These are phyloP conservation scores for Periphyllus acericola DNA, from an alignment of 2,888 invertebrate genomes.

Conservation along the genomic window DNA sequence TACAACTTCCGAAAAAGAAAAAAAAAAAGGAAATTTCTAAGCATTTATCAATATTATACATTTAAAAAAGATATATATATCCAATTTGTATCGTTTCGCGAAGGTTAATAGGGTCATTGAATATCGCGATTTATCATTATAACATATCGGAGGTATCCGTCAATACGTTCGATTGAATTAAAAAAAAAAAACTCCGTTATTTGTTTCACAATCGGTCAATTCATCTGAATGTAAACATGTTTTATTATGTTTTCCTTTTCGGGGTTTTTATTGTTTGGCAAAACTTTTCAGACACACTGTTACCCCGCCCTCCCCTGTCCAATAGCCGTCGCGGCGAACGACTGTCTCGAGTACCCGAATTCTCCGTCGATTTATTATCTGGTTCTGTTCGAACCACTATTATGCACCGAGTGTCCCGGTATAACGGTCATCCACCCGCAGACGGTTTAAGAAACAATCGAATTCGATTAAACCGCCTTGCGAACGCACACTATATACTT, in stretches of 20 bases:
- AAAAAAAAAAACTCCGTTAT: conserved; percentile 12
- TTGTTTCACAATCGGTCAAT: conserved; percentile 36
- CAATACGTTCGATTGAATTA: neutral
- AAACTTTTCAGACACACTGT: conserved; percentile 53
- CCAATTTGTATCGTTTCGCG: too few relatives aligned
- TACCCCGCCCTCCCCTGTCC: neutral
- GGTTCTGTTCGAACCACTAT: conserved; percentile 30
- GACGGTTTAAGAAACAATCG: conserved; percentile 44
- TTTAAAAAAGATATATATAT: too few relatives aligned
- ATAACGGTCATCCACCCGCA: conserved; percentile 44
- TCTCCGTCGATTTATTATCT: conserved; percentile 55
- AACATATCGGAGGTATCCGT: neutral
- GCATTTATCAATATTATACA: too few relatives aligned
- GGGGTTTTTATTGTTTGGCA: conserved; percentile 50
- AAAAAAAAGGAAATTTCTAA: too few relatives aligned
- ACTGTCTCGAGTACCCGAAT: conserved; percentile 39
- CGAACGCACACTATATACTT: neutral
- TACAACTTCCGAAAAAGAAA: too few relatives aligned
- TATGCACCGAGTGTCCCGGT: neutral
- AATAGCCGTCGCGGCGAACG: neutral
- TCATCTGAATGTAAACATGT: conserved; percentile 32
- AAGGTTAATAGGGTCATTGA: too few relatives aligned
- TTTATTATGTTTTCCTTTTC: conserved; percentile 45
- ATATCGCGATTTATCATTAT: too few relatives aligned
- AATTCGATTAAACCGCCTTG: conserved; percentile 14